A percentile compares a stretch with the other conserved stretches of the same genome.
These are phyloP conservation scores for Micromesistius poutassou DNA, from an alignment of 2,797 vertebrate genomes.

Conservation along the genomic window DNA sequence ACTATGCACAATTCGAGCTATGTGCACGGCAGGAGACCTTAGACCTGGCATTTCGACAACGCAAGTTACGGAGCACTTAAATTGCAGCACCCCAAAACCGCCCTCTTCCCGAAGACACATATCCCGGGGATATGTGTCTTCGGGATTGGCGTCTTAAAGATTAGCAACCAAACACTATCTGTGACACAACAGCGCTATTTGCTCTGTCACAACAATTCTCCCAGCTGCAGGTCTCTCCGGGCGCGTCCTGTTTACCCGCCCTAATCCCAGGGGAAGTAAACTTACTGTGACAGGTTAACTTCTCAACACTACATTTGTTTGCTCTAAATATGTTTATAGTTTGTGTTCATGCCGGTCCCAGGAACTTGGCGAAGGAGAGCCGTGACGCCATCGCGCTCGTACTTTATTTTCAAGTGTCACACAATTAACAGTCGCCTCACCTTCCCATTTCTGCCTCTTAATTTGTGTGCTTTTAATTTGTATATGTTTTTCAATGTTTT, in stretches of 20 bases:
- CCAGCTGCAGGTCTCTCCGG: not conserved
- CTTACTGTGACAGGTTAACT: not conserved
- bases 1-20: conserved; percentile 26
- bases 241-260: not conserved
- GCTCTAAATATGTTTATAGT: not conserved
- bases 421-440: not conserved
- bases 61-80: not conserved
- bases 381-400: not conserved
- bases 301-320: not conserved
- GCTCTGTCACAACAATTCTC: not conserved
- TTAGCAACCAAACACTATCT: not conserved
- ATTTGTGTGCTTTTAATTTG: not conserved
- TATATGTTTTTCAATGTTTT: not conserved
- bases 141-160: not conserved
- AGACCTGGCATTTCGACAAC: not conserved
- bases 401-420: not conserved
- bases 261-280: not conserved
- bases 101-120: not conserved
- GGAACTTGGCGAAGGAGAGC: not conserved
- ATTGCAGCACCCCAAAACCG: not conserved
- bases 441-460: not conserved
- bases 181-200: not conserved
- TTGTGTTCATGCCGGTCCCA: not conserved
- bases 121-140: not conserved
- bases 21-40: not conserved